These are phyloP conservation scores for rat (Rattus norvegicus) DNA, from an alignment of 2,113 vertebrate species.

Conservation along the genomic window DNA sequence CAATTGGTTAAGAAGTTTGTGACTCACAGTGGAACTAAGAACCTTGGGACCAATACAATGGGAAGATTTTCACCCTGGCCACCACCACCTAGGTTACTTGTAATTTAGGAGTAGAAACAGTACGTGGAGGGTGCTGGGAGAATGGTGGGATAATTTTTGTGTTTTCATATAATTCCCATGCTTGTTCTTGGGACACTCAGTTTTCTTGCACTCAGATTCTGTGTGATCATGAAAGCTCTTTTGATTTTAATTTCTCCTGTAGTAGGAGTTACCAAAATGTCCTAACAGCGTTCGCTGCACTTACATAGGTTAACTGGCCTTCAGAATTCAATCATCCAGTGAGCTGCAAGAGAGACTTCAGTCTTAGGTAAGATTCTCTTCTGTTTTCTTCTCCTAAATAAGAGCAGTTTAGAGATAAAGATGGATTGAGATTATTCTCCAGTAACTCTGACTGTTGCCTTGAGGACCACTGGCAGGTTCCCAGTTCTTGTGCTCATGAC, in stretches of 20 bases:
- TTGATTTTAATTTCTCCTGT: not conserved
- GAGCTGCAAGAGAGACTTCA: not conserved
- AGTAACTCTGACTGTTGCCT: not conserved
- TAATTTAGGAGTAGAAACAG: not conserved
- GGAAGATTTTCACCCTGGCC: not conserved
- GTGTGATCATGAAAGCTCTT: not conserved
- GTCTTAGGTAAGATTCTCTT: slow-evolving; percentile 28
- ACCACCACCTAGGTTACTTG: not conserved
- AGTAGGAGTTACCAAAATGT: not conserved
- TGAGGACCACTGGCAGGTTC: not conserved
- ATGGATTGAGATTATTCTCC: not conserved
- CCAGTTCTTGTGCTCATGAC: not conserved
- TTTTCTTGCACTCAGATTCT: not conserved
- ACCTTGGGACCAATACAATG: not conserved
- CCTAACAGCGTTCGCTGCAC: not conserved
- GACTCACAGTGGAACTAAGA: slow-evolving; percentile 39
- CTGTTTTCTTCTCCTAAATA: not conserved
- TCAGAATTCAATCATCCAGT: not conserved
- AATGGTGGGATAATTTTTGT: not conserved
- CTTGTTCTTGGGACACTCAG: not conserved
- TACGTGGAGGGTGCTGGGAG: not conserved
- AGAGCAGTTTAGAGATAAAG: slow-evolving; percentile 29
- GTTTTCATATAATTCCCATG: too few species aligned
- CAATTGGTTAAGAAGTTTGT: slow-evolving; percentile 35
- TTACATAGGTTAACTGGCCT: not conserved